phyloP scores from a whole-genome alignment of 64 coral and sea anemone species.

The Acropora yongei region DNA sequence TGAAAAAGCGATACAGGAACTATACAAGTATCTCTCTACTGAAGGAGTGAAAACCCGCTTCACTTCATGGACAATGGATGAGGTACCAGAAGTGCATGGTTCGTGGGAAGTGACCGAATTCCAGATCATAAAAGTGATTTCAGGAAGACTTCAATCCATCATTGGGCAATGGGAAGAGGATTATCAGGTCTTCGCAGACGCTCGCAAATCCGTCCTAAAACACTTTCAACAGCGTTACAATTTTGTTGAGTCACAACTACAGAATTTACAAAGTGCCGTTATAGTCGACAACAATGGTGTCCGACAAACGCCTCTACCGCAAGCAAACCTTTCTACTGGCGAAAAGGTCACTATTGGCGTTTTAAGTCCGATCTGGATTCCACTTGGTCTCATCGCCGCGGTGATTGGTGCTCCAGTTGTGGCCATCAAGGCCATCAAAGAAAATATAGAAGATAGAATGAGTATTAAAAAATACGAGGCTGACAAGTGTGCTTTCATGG shows the following conservation, averaged over 20 bases:
- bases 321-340: too few relatives aligned
- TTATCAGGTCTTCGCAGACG: not conserved
- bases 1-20: not conserved
- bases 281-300: not conserved
- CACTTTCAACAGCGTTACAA: not conserved
- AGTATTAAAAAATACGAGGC: not conserved
- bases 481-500: not conserved
- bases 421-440: conserved; percentile 26
- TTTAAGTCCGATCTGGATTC: too few relatives aligned
- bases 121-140: not conserved
- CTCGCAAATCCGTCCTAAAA: not conserved
- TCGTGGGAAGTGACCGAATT: not conserved
- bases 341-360: too few relatives aligned
- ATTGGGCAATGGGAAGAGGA: conserved; percentile 32
- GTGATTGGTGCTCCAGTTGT: not conserved
- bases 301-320: too few relatives aligned
- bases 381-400: conserved; percentile 10
- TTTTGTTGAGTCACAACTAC: not conserved
- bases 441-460: not conserved
- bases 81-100: not conserved
- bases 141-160: not conserved
- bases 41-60: conserved; percentile 6
- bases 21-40: not conserved
- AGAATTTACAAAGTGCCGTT: not conserved
- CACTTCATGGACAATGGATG: not conserved